A percentile compares a stretch with the other conserved stretches of the same genome.
Evolutionary conservation across 2,888 invertebrate species (phyloP).

Genomic region (Schizotus pectinicornis): DNA sequence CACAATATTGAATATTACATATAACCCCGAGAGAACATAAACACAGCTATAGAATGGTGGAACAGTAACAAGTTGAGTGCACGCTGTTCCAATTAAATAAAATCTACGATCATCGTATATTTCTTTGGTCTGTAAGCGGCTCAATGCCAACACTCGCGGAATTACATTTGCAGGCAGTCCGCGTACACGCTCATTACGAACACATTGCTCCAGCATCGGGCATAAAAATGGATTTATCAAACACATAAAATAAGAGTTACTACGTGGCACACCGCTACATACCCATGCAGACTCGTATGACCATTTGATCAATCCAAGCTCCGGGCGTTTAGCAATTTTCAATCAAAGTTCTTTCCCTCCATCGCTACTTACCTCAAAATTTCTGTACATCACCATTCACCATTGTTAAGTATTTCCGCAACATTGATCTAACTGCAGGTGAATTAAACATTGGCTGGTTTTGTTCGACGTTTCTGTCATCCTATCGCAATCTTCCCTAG

Average conservation of each 20-base stretch:
- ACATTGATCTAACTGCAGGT: too few relatives aligned
- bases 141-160: slow-evolving; percentile 34
- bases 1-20: slow-evolving; percentile 57
- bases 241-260: slow-evolving; percentile 23
- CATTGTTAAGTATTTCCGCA: too few relatives aligned
- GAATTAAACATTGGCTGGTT: too few relatives aligned
- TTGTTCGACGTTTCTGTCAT: too few relatives aligned
- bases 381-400: too few relatives aligned
- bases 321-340: too few relatives aligned
- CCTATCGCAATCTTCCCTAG: too few relatives aligned
- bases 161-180: slow-evolving; percentile 35
- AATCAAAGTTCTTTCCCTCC: too few relatives aligned
- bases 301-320: too few relatives aligned
- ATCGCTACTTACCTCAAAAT: too few relatives aligned
- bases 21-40: slow-evolving; percentile 50
- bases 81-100: slow-evolving; percentile 56
- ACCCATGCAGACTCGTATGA: slow-evolving; percentile 21
- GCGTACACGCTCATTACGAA: slow-evolving; percentile 31
- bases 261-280: slow-evolving; percentile 21
- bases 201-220: slow-evolving; percentile 25
- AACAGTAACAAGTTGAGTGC: slow-evolving; percentile 52
- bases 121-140: slow-evolving; percentile 35
- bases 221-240: slow-evolving; percentile 31
- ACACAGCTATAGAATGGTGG: slow-evolving; percentile 50
- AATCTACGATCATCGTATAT: slow-evolving; percentile 52